These are phyloP conservation scores for Ophion costatus DNA, from an alignment of 2,888 invertebrate genomes.

Conservation along the genomic window DNA sequence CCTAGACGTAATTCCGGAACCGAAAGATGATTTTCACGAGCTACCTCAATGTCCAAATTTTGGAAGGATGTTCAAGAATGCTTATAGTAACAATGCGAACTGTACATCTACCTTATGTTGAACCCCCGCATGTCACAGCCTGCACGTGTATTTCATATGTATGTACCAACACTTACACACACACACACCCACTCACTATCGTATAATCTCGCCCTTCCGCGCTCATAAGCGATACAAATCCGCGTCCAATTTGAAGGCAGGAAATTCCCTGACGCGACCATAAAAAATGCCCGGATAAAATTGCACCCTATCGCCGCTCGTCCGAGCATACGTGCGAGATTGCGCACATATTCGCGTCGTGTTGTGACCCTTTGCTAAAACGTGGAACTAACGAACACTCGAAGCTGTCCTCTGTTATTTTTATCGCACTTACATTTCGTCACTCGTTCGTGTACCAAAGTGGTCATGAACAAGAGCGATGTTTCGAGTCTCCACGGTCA, in stretches of 20 bases:
- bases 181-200: conserved; percentile 10
- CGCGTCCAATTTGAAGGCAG: neutral
- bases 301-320: neutral
- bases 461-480: conserved; percentile 56
- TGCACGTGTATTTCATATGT: too few relatives aligned
- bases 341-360: neutral
- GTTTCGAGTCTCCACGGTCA: conserved; percentile 50
- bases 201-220: conserved; percentile 9
- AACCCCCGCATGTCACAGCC: too few relatives aligned
- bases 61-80: neutral
- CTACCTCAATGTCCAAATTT: neutral
- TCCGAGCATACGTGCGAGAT: neutral
- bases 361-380: neutral
- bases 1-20: too few relatives aligned
- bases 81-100: too few relatives aligned
- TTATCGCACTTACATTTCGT: neutral
- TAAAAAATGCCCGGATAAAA: neutral
- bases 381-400: neutral
- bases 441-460: conserved; percentile 7
- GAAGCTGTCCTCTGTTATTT: neutral
- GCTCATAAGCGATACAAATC: conserved; percentile 6
- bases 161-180: neutral
- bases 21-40: neutral
- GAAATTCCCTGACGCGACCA: neutral
- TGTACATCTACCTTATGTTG: too few relatives aligned